Percentiles rank a stretch among this genome's conserved stretches.
phyloP scores from a whole-genome alignment of 2,888 invertebrate genomes.

The Cerastis rubricosa region DNA sequence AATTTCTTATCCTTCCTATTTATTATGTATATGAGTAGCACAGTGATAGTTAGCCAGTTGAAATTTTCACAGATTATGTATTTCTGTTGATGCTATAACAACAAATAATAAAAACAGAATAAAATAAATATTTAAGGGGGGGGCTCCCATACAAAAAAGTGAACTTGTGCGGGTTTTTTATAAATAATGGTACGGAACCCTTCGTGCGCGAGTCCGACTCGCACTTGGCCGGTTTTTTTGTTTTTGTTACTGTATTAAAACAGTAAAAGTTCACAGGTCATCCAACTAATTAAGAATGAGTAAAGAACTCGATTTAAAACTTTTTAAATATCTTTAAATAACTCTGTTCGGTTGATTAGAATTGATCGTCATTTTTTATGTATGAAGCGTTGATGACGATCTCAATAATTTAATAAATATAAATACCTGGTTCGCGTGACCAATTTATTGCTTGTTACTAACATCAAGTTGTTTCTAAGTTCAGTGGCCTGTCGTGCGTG shows the following conservation, averaged over 20 bases:
- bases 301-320: not conserved
- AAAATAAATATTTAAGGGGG: too few relatives aligned
- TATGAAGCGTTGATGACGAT: conserved; percentile 24
- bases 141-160: too few relatives aligned
- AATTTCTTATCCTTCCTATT: too few relatives aligned
- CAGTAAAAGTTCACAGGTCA: conserved; percentile 5
- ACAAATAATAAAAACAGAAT: too few relatives aligned
- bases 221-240: too few relatives aligned
- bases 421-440: conserved; percentile 45
- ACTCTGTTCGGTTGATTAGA: not conserved
- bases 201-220: too few relatives aligned
- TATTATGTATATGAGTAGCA: too few relatives aligned
- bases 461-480: conserved; percentile 42
- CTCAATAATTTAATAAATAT: conserved; percentile 16
- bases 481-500: conserved; percentile 58
- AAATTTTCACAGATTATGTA: too few relatives aligned
- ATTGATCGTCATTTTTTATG: not conserved
- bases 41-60: too few relatives aligned
- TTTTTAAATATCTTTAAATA: not conserved
- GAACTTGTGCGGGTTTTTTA: too few relatives aligned
- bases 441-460: conserved; percentile 32
- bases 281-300: conserved; percentile 1
- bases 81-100: too few relatives aligned
- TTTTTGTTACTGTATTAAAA: not conserved
- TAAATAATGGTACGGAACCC: too few relatives aligned